Evolutionary conservation across 2,113 vertebrate genomes (phyloP).

Genomic region (Dipodomys spectabilis): DNA sequence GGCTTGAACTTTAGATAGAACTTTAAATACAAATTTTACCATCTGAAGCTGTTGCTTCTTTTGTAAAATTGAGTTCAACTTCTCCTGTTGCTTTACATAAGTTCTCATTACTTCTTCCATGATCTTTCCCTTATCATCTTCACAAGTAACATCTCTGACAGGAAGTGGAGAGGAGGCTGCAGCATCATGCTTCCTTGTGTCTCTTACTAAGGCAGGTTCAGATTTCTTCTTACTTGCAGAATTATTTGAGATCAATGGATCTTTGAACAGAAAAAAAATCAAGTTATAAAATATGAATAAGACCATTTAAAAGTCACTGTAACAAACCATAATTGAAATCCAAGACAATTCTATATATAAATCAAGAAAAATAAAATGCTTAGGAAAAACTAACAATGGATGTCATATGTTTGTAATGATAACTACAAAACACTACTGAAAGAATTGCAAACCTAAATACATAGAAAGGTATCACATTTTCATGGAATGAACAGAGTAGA

Average conservation of each 20-base stretch:
- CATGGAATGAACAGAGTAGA: background rate
- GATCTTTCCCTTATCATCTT: slow-evolving; percentile 97
- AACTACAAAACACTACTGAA: slow-evolving; percentile 23
- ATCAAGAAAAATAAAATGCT: slow-evolving; percentile 29
- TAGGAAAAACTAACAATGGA: slow-evolving; percentile 14
- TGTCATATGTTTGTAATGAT: background rate
- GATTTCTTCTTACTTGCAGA: slow-evolving; percentile 88
- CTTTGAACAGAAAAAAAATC: slow-evolving; percentile 79
- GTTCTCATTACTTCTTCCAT: slow-evolving; percentile 98
- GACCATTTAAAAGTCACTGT: slow-evolving; percentile 26
- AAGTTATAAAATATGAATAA: slow-evolving; percentile 47
- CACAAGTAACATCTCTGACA: slow-evolving; percentile 86
- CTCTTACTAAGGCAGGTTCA: slow-evolving; percentile 82
- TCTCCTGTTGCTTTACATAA: slow-evolving; percentile 96
- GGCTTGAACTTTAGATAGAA: too few relatives aligned
- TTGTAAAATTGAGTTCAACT: slow-evolving; percentile 94
- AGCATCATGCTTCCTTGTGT: slow-evolving; percentile 81
- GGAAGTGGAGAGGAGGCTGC: slow-evolving; percentile 86
- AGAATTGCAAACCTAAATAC: slow-evolving; percentile 28
- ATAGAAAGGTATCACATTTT: background rate
- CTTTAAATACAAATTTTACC: slow-evolving; percentile 85
- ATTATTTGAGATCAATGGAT: slow-evolving; percentile 85
- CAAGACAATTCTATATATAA: background rate
- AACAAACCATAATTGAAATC: slow-evolving; percentile 43
- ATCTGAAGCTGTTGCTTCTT: slow-evolving; percentile 97